Evolutionary conservation across 2,113 vertebrate genomes (phyloP).

Genomic region (Hepsetus odoe): DNA sequence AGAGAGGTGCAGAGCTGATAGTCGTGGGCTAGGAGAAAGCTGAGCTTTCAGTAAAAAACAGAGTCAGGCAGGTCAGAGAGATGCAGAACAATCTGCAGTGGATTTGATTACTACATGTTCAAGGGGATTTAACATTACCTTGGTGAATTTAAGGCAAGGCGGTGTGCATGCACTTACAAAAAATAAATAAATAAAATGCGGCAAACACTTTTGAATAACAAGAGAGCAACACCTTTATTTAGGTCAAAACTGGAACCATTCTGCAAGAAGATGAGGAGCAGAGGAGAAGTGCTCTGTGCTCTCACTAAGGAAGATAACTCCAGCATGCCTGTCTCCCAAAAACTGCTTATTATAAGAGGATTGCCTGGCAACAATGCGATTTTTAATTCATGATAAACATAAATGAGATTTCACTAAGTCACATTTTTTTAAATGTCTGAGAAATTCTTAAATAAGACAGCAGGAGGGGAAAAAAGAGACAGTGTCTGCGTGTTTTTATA

Average conservation of each 20-base stretch:
- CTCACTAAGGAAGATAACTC: slow-evolving; percentile 67
- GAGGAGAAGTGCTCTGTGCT: slow-evolving; percentile 24
- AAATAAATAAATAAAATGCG: slow-evolving; percentile 15
- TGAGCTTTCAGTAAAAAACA: background rate
- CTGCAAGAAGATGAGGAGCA: slow-evolving; percentile 50
- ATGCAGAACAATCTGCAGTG: slow-evolving; percentile 21
- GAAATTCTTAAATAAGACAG: slow-evolving; percentile 64
- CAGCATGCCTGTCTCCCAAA: slow-evolving; percentile 66
- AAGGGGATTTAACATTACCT: slow-evolving; percentile 33
- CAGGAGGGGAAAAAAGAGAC: slow-evolving; percentile 40
- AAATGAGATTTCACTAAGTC: slow-evolving; percentile 75
- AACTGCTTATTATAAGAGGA: slow-evolving; percentile 81
- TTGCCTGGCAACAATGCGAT: slow-evolving; percentile 74
- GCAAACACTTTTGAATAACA: slow-evolving; percentile 49
- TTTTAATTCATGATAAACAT: slow-evolving; percentile 78
- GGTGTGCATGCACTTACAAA: background rate
- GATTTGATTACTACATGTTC: slow-evolving; percentile 36
- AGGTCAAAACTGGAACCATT: slow-evolving; percentile 74
- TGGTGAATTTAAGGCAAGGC: slow-evolving; percentile 15
- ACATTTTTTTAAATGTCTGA: slow-evolving; percentile 65
- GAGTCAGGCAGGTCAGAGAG: background rate
- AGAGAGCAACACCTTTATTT: slow-evolving; percentile 69
- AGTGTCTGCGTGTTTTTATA: background rate
- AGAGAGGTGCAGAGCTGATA: background rate
- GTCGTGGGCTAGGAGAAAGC: background rate